Conservation (phyloP, 2,113 vertebrate species). For the Saguinus imperator region DNA sequence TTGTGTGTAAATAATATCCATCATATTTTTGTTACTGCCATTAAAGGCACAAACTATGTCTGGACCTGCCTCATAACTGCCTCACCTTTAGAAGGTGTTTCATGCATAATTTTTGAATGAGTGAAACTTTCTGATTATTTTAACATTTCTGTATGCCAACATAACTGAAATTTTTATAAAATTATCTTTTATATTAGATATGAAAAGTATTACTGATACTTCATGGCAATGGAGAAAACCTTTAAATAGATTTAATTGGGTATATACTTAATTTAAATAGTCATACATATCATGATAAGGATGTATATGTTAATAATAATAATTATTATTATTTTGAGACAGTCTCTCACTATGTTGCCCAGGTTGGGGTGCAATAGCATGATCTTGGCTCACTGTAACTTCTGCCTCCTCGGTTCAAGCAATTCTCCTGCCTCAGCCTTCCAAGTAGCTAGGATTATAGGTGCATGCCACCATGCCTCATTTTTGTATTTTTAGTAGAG, state of each 20-base stretch:
- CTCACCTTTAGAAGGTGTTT: neutral
- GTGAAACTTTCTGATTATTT: conserved; percentile 10
- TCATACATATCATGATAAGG: neutral
- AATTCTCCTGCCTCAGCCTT: too few relatives aligned
- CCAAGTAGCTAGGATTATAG: too few relatives aligned
- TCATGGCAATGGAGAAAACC: neutral
- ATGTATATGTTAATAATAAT: neutral
- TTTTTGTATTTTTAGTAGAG: too few relatives aligned
- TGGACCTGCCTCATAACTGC: neutral
- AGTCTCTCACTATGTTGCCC: too few relatives aligned
- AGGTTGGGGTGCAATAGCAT: too few relatives aligned
- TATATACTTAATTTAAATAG: neutral
- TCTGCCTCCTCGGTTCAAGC: too few relatives aligned
- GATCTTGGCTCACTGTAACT: too few relatives aligned
- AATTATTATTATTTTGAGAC: too few relatives aligned
- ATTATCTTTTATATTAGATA: neutral
- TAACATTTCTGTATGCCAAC: neutral
- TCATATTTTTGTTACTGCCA: neutral
- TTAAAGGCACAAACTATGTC: neutral
- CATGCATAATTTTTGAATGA: neutral
- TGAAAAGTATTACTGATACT: conserved; percentile 1
- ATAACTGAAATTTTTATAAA: neutral
- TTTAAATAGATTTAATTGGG: conserved; percentile 16
- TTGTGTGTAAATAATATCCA: neutral
- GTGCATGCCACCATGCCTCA: too few relatives aligned